phyloP scores from a whole-genome alignment of 2,113 vertebrate genomes.

The Stigmatopora argus region DNA sequence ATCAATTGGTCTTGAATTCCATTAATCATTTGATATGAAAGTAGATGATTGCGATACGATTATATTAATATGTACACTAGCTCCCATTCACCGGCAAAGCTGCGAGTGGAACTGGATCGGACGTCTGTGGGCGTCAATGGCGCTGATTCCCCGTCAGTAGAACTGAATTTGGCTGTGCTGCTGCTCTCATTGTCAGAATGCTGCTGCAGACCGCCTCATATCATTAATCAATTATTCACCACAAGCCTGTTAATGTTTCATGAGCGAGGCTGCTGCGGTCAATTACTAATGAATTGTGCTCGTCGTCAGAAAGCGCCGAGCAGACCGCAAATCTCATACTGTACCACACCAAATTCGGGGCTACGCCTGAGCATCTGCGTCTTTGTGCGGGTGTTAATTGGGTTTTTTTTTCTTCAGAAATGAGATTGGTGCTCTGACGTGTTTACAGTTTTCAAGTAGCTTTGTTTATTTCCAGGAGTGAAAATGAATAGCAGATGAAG shows the following conservation, averaged over 20 bases:
- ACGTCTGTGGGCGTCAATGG: no score
- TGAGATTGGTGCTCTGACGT: not conserved
- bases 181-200: constrained; percentile 67
- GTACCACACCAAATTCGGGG: constrained; percentile 23
- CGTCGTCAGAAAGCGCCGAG: constrained; percentile 55
- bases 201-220: constrained; percentile 60
- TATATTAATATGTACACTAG: no score
- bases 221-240: constrained; percentile 80
- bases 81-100: no score
- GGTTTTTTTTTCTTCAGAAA: not conserved
- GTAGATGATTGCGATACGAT: no score
- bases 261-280: constrained; percentile 71
- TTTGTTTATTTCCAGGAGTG: constrained; percentile 1
- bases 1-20: no score
- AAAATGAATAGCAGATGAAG: constrained; percentile 47
- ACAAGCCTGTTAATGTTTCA: constrained; percentile 72
- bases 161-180: constrained; percentile 6
- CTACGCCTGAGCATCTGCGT: not conserved
- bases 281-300: constrained; percentile 74
- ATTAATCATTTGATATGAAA: no score
- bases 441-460: not conserved
- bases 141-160: no score
- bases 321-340: constrained; percentile 47
- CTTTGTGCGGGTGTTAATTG: not conserved
- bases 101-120: no score